Evolutionary conservation across 2,113 vertebrate genomes (phyloP), one percentile per base, ranked within the genome.

Genomic region (Leucopternis melanops): DNA sequence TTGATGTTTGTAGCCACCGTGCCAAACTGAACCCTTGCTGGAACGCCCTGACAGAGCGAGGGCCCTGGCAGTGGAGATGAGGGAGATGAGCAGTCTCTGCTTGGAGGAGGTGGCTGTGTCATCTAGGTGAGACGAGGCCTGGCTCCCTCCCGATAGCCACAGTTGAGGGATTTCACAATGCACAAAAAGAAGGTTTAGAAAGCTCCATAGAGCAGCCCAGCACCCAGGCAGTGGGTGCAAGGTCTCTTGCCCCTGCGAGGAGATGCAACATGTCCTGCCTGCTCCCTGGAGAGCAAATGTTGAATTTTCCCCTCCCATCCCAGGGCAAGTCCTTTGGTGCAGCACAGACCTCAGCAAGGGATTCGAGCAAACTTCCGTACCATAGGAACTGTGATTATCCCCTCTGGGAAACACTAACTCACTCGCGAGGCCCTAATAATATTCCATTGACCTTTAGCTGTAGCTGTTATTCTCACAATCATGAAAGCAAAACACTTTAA

Each of bases 281-380:
- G 32, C 55, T 32, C 50, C 2, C 42, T 10, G 44, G 13, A 10
- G 20, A 44, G 22, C 58, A 22, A 5, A 7, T 3, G 10, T 6
- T 25, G 34, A 17, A 8, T 55, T 26, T 15, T 25, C 57, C 62
- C 18, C 55, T 26, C 6, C 38, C n/a, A 32, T 29, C 63, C 32
- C 67, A 1, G 45, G 50, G n/a, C 14, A 6, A 16, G 59, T 8
- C 44, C 66, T 62, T 31, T 4, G 32, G 27, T 5, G 0, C 29
- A 10, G 45, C 34, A 10, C 21, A n/a, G 57, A 36, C 36, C 45
- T 5, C 42, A 4, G 84, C 54, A 32, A 23, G n/a, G 71, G 57
- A 27, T 23, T 16, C 2, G 0, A 6, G 40, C 44, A 9, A 9
- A 4, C 0, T 23, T 1, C 25, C 6, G 0, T 11, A 1, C 16